phyloP scores from a whole-genome alignment of 2,797 vertebrate genomes.

The Pseudochirops cupreus region DNA sequence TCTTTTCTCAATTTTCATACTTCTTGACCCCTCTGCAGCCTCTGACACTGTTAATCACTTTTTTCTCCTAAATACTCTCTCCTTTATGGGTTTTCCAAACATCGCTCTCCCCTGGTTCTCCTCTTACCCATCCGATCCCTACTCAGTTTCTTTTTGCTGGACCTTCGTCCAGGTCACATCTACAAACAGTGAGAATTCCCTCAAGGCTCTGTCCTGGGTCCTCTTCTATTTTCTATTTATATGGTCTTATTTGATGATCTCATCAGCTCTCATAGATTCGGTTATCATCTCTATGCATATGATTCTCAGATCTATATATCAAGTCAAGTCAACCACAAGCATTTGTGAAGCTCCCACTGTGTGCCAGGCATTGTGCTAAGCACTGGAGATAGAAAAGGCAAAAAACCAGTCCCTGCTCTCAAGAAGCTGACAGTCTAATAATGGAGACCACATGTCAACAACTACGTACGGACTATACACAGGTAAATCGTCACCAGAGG shows the following conservation, averaged over 20 bases:
- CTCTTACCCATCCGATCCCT: not conserved
- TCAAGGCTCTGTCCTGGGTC: not conserved
- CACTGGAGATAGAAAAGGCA: not conserved
- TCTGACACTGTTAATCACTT: not conserved
- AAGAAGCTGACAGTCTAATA: no score
- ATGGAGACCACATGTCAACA: no score
- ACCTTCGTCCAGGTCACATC: not conserved
- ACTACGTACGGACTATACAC: no score
- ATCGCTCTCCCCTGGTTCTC: not conserved
- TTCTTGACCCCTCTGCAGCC: not conserved
- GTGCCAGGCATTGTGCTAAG: not conserved
- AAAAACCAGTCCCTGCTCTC: no score
- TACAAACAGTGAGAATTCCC: not conserved
- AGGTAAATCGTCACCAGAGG: no score
- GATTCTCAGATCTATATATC: not conserved
- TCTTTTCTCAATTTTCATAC: not conserved
- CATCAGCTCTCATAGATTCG: not conserved
- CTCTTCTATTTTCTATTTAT: not conserved
- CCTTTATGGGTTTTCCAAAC: not conserved
- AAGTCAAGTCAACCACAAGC: not conserved
- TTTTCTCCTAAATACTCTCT: not conserved
- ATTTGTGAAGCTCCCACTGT: not conserved
- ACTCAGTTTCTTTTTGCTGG: not conserved
- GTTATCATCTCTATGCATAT: not conserved
- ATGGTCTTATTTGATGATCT: not conserved